A percentile compares a stretch with the other conserved stretches of the same genome.
Evolutionary conservation across 2,888 invertebrate genomes (phyloP).

Genomic region (Tupiocoris notatus): DNA sequence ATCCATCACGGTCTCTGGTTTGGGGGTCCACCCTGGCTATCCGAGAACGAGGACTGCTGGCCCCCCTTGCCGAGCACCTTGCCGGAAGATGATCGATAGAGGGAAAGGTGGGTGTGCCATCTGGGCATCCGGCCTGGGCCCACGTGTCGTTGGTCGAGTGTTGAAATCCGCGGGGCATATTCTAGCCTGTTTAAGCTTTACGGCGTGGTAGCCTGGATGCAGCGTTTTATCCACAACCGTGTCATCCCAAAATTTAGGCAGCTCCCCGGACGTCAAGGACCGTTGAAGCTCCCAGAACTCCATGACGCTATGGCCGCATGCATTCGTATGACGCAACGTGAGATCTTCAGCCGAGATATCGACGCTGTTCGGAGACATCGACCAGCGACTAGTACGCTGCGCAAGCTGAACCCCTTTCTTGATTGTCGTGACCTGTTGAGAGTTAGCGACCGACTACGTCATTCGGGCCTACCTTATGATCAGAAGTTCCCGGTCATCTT

Average conservation of each 20-base stretch:
- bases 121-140: not conserved
- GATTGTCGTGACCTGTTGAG: constrained; percentile 35
- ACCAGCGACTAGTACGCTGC: not conserved
- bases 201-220: not conserved
- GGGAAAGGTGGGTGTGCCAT: too few species aligned
- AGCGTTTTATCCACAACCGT: not conserved
- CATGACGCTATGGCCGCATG: not conserved
- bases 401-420: constrained; percentile 32
- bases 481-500: constrained; percentile 40
- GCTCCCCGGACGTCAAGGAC: not conserved
- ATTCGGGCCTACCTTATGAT: constrained; percentile 7
- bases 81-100: too few species aligned
- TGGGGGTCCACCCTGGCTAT: not conserved
- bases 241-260: not conserved
- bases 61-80: not conserved
- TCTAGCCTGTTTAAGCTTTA: not conserved
- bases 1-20: not conserved
- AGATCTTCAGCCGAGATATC: not conserved
- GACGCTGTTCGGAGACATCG: not conserved
- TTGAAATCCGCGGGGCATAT: not conserved
- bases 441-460: constrained; percentile 42
- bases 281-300: not conserved
- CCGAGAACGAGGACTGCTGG: not conserved
- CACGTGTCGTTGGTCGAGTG: not conserved
- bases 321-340: not conserved